Evolutionary conservation across 2,797 vertebrate species (phyloP), one percentile per base, ranked within the genome.

Genomic region (Margarornis squamiger): DNA sequence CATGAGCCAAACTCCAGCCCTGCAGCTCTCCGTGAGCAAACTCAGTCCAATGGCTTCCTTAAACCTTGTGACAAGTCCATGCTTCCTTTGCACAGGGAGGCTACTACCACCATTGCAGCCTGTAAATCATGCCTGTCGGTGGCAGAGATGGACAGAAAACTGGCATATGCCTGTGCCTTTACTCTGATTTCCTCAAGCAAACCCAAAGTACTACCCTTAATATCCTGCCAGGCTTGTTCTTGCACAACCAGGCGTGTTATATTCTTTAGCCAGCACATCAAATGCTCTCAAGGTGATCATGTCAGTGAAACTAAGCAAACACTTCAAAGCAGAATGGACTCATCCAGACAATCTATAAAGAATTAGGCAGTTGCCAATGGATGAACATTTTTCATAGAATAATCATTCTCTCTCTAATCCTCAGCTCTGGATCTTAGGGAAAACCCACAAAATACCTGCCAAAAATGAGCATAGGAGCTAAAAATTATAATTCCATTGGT

Each of bases 241-340:
- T 87, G 49, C 18, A 27, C 67, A 85, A 55, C 41, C 65, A 83
- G 19, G 18, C 51, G 13, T 6, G 26, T 51, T 59, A 11, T 38
- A 66, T 24, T 61, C 66, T 43, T 89, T 71, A 91, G 43, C 36
- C 78, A 89, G 71, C 71, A 63, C 52, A 75, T 89, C 71, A 91
- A 86, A 82, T 2, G 7, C 14, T 66, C 73, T 86, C 62, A 41
- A 89, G 16, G 27, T 85, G 93, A 92, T 94, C 66, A 73, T 85
- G 67, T 59, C 74, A 78, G 74, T 65, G 91, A 92, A 94, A 76
- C 57, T 76, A 72, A 75, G 84, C 80, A 93, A 95, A 94, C 81
- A 82, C 55, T 91, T 92, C 81, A 82, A 72, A 92, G 71, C 29
- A 83, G 81, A 93, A 89, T 91, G 92, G 90, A 89, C 81, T 92